Evolutionary conservation across 30 jellyfish, hydroid and myxozoan species (phyloP), one percentile per base, ranked within the genome.

Genomic region (Clytia hemisphaerica): DNA sequence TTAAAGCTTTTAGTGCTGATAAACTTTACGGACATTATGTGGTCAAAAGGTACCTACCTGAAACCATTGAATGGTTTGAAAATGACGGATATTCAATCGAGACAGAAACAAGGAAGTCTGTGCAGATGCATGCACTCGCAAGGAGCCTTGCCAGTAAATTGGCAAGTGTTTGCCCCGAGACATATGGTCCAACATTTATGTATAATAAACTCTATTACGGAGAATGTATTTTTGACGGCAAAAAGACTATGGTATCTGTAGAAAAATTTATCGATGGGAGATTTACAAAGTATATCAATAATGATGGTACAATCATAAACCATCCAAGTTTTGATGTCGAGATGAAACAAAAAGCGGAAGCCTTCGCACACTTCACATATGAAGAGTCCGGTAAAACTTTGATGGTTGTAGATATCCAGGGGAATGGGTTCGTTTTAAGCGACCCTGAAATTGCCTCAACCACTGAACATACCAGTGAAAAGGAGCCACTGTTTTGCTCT

Each of bases 191-290:
- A 55, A 9, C 70, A 9, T 55, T 55, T 55, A 46, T 16, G 46
- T 55, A 55, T 55, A 55, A 42, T 55, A 19, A 55, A 26, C 28
- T 55, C 70, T 55, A 26, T 46, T 15, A 19, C 19, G 29, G n/a
- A n/a, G n/a, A n/a, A n/a, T n/a, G n/a, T n/a, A n/a, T n/a, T n/a
- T n/a, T n/a, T n/a, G n/a, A n/a, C n/a, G n/a, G n/a, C n/a, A n/a
- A n/a, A n/a, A n/a, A n/a, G n/a, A n/a, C n/a, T n/a, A n/a, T n/a
- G n/a, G n/a, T n/a, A n/a, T 45, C 81, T 33, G 72, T 68, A 16
- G 81, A 68, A 26, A 72, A 68, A 35, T 68, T 44, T 37, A 45
- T 68, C n/a, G 66, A 59, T 6, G 81, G 81, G 9, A 68, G 31
- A 36, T 68, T 68, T 34, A 44, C 24, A 48, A 68, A 68, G 48